Conservation (phyloP, 2,113 vertebrate genomes). For the Paraplagusia blochii region DNA sequence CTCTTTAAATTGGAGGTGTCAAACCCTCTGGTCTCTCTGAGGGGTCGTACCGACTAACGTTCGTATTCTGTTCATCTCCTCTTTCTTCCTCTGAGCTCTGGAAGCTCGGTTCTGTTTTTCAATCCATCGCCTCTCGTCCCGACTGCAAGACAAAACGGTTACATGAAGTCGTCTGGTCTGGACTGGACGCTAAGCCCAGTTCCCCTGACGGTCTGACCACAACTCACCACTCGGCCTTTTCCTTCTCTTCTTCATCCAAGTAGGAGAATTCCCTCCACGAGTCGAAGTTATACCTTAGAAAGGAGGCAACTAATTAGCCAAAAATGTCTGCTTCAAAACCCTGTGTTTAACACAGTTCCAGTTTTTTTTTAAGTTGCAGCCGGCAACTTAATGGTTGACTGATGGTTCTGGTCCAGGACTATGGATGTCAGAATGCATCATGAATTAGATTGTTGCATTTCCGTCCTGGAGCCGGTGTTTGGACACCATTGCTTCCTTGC, state of each 20-base stretch:
- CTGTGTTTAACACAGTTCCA: too few relatives aligned
- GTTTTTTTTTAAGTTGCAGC: too few relatives aligned
- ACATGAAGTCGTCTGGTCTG: not conserved
- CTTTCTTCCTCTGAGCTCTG: constrained; percentile 92
- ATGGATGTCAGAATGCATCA: too few relatives aligned
- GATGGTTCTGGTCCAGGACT: too few relatives aligned
- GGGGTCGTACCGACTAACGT: constrained; percentile 75
- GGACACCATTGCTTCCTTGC: not conserved
- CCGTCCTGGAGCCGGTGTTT: too few relatives aligned
- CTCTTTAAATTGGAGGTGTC: too few relatives aligned
- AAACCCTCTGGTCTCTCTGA: too few relatives aligned
- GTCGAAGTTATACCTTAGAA: constrained; percentile 95
- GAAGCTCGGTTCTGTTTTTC: constrained; percentile 97
- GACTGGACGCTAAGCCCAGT: not conserved
- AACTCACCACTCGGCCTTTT: constrained; percentile 96
- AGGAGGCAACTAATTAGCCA: too few relatives aligned
- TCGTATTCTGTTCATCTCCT: constrained; percentile 98
- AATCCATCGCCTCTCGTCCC: constrained; percentile 97
- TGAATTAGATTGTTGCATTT: too few relatives aligned
- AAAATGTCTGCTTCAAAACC: too few relatives aligned
- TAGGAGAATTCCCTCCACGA: constrained; percentile 99
- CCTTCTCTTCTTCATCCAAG: constrained; percentile 98
- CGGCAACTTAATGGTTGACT: too few relatives aligned
- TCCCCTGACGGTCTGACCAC: rapidly evolving
- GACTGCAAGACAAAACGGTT: constrained; percentile 67